Conservation (phyloP, 2,888 invertebrate genomes). For the Pyralis farinalis region DNA sequence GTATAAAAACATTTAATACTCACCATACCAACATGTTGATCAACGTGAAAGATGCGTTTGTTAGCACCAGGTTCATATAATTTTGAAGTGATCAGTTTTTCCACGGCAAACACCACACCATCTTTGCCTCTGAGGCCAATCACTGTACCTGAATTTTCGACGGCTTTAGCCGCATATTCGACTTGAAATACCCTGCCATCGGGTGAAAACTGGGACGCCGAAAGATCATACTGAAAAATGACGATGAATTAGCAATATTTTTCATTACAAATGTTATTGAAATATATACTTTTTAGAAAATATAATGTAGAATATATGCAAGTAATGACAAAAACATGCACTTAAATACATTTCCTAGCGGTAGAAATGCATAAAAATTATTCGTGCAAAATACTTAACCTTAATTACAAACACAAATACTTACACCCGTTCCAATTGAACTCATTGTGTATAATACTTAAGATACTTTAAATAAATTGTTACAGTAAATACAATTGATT, state of each 20-base stretch:
- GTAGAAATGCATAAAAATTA: neutral
- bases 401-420: conserved; percentile 43
- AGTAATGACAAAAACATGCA: too few species aligned
- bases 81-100: conserved; percentile 96
- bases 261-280: neutral
- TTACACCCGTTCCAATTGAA: conserved; percentile 97
- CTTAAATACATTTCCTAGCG: too few species aligned
- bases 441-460: conserved; percentile 84
- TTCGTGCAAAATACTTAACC: conserved; percentile 31
- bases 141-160: conserved; percentile 98
- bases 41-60: conserved; percentile 94
- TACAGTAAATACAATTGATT: conserved; percentile 14
- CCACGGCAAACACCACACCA: conserved; percentile 98
- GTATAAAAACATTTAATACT: too few species aligned
- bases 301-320: too few species aligned
- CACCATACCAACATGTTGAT: conserved; percentile 97
- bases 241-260: conserved; percentile 5
- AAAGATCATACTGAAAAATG: conserved; percentile 96
- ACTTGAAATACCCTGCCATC: conserved; percentile 99
- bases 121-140: conserved; percentile 97
- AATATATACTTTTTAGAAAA: neutral
- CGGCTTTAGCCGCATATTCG: conserved; percentile 99
- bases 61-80: conserved; percentile 96
- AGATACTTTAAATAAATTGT: conserved; percentile 11
- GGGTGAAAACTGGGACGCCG: conserved; percentile 99